A percentile compares a stretch with the other conserved stretches of the same genome.
These are phyloP conservation scores for Drosophila jambulina DNA, from an alignment of 1,140 invertebrate species.

Conservation along the genomic window DNA sequence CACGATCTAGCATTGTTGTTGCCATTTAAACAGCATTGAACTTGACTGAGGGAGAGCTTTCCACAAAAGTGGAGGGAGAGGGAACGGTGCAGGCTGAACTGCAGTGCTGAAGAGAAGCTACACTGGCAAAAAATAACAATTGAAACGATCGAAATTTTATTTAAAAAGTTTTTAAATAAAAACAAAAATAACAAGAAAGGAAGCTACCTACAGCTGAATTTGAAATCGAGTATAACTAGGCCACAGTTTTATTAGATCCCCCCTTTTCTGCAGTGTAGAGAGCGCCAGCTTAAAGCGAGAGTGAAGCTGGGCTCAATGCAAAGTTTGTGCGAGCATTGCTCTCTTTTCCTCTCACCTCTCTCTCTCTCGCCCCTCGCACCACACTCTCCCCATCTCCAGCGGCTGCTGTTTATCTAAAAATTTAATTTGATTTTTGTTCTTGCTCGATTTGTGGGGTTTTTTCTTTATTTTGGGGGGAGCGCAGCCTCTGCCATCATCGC, in stretches of 20 bases:
- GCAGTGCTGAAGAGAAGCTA: conserved; percentile 6
- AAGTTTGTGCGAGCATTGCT: conserved; percentile 9
- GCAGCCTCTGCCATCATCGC: conserved; percentile 1
- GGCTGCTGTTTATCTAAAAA: conserved; percentile 43
- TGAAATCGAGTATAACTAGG: background rate
- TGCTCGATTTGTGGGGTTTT: conserved; percentile 30
- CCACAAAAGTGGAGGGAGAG: background rate
- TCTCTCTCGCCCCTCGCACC: background rate
- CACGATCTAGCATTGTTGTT: background rate
- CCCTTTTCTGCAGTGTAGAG: background rate
- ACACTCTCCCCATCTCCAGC: background rate
- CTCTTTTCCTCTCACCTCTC: background rate
- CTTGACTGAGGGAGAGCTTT: conserved; percentile 55
- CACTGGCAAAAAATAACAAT: background rate
- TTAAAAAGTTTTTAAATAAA: background rate
- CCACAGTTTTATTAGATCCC: background rate
- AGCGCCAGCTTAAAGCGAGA: conserved; percentile 23
- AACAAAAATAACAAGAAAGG: background rate
- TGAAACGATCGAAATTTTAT: background rate
- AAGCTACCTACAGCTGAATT: background rate
- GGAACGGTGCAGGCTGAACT: conserved; percentile 13
- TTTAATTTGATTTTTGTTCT: conserved; percentile 45
- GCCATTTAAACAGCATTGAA: conserved; percentile 56
- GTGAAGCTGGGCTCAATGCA: conserved; percentile 16
- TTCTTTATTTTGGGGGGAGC: conserved; percentile 23